phyloP scores from a whole-genome alignment of 2,797 vertebrate genomes.

The Brachyalestes nurse region DNA sequence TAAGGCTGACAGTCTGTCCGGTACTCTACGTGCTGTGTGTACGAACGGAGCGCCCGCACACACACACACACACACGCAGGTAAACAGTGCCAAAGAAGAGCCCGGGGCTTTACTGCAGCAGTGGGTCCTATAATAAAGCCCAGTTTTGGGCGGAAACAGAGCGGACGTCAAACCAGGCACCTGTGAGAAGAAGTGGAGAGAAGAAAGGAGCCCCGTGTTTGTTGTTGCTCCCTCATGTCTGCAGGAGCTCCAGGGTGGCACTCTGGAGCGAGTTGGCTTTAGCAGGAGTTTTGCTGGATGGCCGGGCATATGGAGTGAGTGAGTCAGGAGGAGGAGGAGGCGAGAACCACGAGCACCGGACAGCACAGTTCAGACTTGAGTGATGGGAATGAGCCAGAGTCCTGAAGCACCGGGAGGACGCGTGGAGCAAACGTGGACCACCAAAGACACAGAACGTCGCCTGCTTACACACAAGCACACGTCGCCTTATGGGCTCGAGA shows the following conservation, averaged over 20 bases:
- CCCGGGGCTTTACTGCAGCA: background rate
- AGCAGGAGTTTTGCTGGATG: background rate
- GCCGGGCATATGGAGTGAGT: background rate
- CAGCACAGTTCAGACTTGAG: conserved; percentile 19
- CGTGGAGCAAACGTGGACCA: conserved; percentile 28
- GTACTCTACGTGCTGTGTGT: background rate
- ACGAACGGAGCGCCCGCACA: background rate
- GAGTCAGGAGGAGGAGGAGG: conserved; percentile 4
- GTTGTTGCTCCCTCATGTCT: background rate
- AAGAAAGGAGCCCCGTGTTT: background rate
- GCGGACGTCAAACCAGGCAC: background rate
- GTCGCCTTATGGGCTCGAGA: background rate
- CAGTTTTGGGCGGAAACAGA: background rate
- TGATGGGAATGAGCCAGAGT: conserved; percentile 4
- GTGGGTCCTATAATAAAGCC: background rate
- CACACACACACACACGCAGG: background rate
- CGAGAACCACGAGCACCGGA: background rate
- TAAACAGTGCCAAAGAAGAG: background rate
- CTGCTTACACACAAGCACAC: conserved; percentile 6
- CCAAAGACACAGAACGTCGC: conserved; percentile 12
- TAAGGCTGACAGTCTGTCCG: background rate
- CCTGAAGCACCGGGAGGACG: conserved; percentile 15
- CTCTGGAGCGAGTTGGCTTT: conserved; percentile 8
- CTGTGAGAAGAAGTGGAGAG: background rate
- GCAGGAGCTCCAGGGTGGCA: background rate